These are phyloP conservation scores for Macrostomum lignano DNA, from an alignment of 1,140 invertebrate species.

Conservation along the genomic window DNA sequence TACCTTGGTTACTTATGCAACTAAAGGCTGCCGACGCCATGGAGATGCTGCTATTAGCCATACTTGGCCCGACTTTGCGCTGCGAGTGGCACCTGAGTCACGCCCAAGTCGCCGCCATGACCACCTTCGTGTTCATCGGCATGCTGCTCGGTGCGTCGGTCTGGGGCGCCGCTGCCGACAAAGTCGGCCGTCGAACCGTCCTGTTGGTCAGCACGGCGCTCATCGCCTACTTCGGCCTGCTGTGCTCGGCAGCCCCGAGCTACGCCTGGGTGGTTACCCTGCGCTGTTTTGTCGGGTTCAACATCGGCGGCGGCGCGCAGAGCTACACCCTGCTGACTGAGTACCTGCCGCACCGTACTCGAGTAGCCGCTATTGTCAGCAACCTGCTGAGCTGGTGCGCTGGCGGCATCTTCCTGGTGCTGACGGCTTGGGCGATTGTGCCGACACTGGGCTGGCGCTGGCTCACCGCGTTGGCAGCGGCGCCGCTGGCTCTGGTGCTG, in stretches of 20 bases:
- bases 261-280: constrained; percentile 57
- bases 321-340: constrained; percentile 69
- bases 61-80: constrained; percentile 58
- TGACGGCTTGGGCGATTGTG: too few species aligned
- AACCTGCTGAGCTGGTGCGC: too few species aligned
- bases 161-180: constrained; percentile 69
- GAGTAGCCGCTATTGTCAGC: too few species aligned
- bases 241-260: constrained; percentile 55
- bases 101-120: constrained; percentile 43
- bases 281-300: constrained; percentile 62
- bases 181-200: constrained; percentile 58
- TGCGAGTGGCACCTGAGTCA: constrained; percentile 68
- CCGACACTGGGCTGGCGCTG: constrained; percentile 35
- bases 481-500: too few species aligned
- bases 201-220: constrained; percentile 6
- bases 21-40: constrained; percentile 46
- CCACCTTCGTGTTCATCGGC: constrained; percentile 58
- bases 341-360: constrained; percentile 63
- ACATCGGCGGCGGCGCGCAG: constrained; percentile 66
- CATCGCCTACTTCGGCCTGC: constrained; percentile 44
- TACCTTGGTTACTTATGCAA: too few species aligned
- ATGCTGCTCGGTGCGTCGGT: constrained; percentile 82
- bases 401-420: constrained; percentile 11
- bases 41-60: constrained; percentile 83
- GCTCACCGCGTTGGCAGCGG: too few species aligned